A percentile compares a stretch with the other conserved stretches of the same genome.
Conservation (phyloP, 2,113 vertebrate species). For the human (Homo sapiens) region DNA sequence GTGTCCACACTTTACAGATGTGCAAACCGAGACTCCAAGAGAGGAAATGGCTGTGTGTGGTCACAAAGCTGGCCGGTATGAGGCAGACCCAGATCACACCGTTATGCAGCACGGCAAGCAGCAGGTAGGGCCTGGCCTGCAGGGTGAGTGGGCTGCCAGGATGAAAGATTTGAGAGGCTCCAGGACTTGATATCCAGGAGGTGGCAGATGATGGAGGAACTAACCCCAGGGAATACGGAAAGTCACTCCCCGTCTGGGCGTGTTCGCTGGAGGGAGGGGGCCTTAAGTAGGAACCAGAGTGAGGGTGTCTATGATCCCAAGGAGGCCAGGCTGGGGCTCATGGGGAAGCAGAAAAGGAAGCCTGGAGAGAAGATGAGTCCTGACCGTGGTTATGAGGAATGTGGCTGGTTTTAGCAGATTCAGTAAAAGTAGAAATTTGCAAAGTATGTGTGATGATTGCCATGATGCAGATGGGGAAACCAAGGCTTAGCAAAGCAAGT, state of each 20-base stretch:
- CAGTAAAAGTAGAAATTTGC: neutral
- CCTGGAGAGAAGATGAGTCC: neutral
- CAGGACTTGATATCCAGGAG: neutral
- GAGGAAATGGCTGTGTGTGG: too few species aligned
- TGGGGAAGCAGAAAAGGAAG: neutral
- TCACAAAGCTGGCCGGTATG: neutral
- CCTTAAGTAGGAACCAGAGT: neutral
- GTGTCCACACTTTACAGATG: neutral
- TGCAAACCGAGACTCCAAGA: neutral
- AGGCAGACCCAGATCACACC: neutral
- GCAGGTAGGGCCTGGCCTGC: neutral
- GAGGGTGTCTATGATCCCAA: rapidly evolving
- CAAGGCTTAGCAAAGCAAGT: neutral
- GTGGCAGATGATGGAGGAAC: too few species aligned
- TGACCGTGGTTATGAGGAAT: neutral
- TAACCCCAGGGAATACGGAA: neutral
- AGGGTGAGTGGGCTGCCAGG: rapidly evolving
- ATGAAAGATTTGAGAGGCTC: neutral
- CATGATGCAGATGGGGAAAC: neutral
- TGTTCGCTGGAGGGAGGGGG: neutral
- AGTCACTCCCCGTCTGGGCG: neutral
- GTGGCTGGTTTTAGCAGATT: neutral
- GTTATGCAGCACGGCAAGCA: rapidly evolving
- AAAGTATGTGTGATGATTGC: neutral
- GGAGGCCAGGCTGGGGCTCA: neutral